Conservation (phyloP, 1,140 invertebrate genomes). For the Bombus superbus region DNA sequence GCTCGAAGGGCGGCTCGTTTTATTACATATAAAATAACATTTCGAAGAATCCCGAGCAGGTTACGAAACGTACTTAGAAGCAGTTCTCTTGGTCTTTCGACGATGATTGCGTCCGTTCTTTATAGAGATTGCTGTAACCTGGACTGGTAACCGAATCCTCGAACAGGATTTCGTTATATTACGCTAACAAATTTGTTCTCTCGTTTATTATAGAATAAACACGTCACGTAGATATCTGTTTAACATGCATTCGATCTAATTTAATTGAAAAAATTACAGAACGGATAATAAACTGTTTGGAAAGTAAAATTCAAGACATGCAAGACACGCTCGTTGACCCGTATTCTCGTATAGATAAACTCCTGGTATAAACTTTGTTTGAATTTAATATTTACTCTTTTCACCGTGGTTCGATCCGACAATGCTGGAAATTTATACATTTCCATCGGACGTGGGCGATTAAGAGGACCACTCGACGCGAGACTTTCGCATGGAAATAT, state of each 20-base stretch:
- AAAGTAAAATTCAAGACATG: neutral
- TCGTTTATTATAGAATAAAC: neutral
- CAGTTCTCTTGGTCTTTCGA: neutral
- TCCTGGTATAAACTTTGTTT: neutral
- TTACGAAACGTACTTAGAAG: conserved; percentile 17
- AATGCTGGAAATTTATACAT: conserved; percentile 22
- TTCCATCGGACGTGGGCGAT: conserved; percentile 20
- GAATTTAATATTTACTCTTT: neutral
- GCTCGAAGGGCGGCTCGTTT: conserved; percentile 24
- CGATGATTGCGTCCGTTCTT: conserved; percentile 6
- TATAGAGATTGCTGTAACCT: neutral
- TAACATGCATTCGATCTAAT: neutral
- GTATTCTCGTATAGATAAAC: neutral
- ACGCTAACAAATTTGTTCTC: neutral
- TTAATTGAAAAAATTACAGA: neutral
- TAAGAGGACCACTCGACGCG: neutral
- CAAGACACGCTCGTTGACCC: conserved; percentile 12
- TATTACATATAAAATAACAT: conserved; percentile 27
- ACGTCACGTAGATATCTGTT: neutral
- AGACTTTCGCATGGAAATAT: conserved; percentile 69
- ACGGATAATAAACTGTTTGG: neutral
- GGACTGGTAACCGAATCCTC: conserved; percentile 25
- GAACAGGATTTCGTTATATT: neutral
- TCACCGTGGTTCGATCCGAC: neutral
- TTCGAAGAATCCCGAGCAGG: conserved; percentile 4